Percentiles rank a stretch among this genome's conserved stretches.
Evolutionary conservation across 2,888 invertebrate genomes (phyloP).

Genomic region (Tiphia femorata): DNA sequence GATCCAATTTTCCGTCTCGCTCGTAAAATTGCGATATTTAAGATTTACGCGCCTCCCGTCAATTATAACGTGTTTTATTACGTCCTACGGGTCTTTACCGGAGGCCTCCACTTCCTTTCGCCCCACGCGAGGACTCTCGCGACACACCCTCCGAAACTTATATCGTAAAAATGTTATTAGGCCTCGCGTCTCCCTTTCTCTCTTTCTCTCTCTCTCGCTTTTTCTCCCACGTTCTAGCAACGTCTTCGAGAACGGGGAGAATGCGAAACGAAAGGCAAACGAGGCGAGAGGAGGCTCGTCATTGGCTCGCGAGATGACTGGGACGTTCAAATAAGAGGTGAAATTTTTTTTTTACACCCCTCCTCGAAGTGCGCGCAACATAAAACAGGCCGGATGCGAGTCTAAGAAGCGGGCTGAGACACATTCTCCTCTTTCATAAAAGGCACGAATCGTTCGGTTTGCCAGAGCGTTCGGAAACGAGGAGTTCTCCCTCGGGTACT

Average conservation of each 20-base stretch:
- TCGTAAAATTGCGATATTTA: slow-evolving; percentile 65
- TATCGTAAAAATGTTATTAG: slow-evolving; percentile 68
- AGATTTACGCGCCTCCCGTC: slow-evolving; percentile 65
- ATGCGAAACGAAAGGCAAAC: slow-evolving; percentile 2
- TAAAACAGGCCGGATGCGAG: not conserved
- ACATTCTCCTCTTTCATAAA: no score
- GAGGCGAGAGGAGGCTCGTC: not conserved
- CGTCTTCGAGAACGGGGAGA: not conserved
- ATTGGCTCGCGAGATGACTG: not conserved
- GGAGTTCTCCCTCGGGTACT: no score
- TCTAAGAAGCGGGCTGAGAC: no score
- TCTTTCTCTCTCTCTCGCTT: no score
- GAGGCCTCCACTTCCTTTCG: slow-evolving; percentile 38
- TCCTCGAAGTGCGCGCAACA: slow-evolving; percentile 6
- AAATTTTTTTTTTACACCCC: slow-evolving; percentile 3
- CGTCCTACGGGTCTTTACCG: slow-evolving; percentile 34
- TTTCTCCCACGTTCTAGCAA: slow-evolving; percentile 41
- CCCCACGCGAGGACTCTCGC: slow-evolving; percentile 43
- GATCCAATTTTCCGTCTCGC: slow-evolving; percentile 61
- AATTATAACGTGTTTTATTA: slow-evolving; percentile 68
- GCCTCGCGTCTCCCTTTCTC: slow-evolving; percentile 23
- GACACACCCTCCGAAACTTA: slow-evolving; percentile 62
- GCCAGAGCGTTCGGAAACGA: no score
- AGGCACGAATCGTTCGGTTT: no score
- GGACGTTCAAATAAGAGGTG: not conserved